phyloP scores from a whole-genome alignment of 2,113 vertebrate species.

The Eretmochelys imbricata region DNA sequence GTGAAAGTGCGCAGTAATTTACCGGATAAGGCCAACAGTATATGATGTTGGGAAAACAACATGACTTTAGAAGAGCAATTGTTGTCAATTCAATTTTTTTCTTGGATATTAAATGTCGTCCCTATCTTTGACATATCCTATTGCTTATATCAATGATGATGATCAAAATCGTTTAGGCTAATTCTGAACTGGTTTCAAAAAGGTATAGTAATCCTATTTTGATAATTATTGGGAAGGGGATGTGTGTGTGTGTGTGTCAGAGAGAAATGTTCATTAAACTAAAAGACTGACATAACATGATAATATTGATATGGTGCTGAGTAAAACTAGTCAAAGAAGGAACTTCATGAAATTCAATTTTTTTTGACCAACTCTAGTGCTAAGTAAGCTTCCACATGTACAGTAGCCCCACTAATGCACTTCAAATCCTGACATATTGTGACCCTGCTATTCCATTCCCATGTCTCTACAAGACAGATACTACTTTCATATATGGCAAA shows the following conservation, averaged over 20 bases:
- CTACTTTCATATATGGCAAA: slow-evolving; percentile 8
- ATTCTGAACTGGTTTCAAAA: not conserved
- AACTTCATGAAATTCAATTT: not conserved
- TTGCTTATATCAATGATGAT: not conserved
- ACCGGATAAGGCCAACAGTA: fast-evolving
- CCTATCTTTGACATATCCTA: not conserved
- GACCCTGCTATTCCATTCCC: not conserved
- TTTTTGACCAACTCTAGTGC: not conserved
- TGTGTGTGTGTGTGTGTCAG: not conserved
- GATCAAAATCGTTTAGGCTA: not conserved
- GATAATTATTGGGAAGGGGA: not conserved
- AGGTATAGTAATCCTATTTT: not conserved
- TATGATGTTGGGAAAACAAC: not conserved
- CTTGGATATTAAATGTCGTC: not conserved
- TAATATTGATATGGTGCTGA: not conserved
- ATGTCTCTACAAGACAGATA: not conserved
- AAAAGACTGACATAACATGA: not conserved
- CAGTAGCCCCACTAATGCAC: not conserved
- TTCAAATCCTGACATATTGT: slow-evolving; percentile 8
- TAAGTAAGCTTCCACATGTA: not conserved
- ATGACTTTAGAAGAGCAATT: not conserved
- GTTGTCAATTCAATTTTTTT: not conserved
- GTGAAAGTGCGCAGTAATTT: not conserved
- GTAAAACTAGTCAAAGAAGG: not conserved
- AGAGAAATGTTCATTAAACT: not conserved